Conservation (phyloP, 1,140 invertebrate species). For the Olivierus martensii region DNA sequence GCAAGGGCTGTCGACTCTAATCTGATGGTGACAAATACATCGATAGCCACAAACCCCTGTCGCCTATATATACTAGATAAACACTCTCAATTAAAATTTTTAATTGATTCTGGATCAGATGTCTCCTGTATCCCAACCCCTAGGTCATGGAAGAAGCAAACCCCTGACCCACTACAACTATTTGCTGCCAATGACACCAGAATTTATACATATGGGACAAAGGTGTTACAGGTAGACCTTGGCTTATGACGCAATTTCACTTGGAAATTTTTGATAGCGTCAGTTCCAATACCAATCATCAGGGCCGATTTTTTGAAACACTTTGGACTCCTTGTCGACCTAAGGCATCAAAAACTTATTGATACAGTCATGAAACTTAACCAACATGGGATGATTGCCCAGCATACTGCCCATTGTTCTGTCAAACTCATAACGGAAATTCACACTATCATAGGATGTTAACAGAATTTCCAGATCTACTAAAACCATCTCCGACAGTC, state of each 20-base stretch:
- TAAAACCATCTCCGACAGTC: slow-evolving; percentile 4
- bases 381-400: neutral
- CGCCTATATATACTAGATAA: no score
- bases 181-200: slow-evolving; percentile 9
- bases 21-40: no score
- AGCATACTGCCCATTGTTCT: no score
- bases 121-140: neutral
- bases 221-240: slow-evolving; percentile 5
- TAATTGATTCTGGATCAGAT: slow-evolving; percentile 10
- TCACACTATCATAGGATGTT: neutral
- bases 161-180: neutral
- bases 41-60: no score
- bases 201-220: slow-evolving; percentile 8
- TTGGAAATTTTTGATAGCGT: slow-evolving; percentile 3
- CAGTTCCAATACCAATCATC: slow-evolving; percentile 5
- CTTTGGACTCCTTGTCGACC: slow-evolving; percentile 1
- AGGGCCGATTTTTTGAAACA: slow-evolving; percentile 4
- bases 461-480: neutral
- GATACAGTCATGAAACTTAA: slow-evolving; percentile 1
- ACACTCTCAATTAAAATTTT: no score
- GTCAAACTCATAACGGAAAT: neutral
- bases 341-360: neutral
- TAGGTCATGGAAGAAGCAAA: neutral
- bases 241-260: slow-evolving; percentile 2
- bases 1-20: no score